Conservation (phyloP, 1,140 invertebrate species). For the Drosophila melanica region DNA sequence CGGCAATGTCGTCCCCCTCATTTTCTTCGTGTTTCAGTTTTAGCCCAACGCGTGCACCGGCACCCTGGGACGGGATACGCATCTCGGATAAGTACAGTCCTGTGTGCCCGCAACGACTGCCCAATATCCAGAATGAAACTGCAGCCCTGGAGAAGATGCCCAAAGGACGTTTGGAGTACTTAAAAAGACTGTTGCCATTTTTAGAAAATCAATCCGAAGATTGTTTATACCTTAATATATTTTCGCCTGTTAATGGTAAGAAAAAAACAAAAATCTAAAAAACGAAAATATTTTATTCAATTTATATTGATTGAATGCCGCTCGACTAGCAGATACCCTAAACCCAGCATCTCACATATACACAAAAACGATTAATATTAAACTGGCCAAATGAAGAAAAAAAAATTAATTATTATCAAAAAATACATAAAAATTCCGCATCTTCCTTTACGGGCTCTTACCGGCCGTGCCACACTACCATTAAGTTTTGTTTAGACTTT, state of each 20-base stretch:
- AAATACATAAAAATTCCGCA: too few species aligned
- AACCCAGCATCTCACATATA: too few species aligned
- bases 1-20: constrained; percentile 27
- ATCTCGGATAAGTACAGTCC: constrained; percentile 91
- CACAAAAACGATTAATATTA: too few species aligned
- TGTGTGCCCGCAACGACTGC: constrained; percentile 95
- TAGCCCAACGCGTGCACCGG: constrained; percentile 94
- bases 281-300: not conserved
- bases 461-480: too few species aligned
- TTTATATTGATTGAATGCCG: too few species aligned
- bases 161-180: constrained; percentile 93
- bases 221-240: constrained; percentile 98
- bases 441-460: too few species aligned
- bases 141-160: constrained; percentile 93
- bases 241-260: constrained; percentile 96
- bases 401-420: too few species aligned
- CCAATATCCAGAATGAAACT: constrained; percentile 93
- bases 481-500: too few species aligned
- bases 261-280: not conserved
- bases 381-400: too few species aligned
- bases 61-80: constrained; percentile 94
- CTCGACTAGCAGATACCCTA: too few species aligned
- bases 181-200: constrained; percentile 92
- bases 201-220: constrained; percentile 97
- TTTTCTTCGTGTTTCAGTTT: constrained; percentile 86